A percentile compares a stretch with the other conserved stretches of the same genome.
Evolutionary conservation across 2,113 vertebrate genomes (phyloP).

Genomic region (Crotophaga sulcirostris): DNA sequence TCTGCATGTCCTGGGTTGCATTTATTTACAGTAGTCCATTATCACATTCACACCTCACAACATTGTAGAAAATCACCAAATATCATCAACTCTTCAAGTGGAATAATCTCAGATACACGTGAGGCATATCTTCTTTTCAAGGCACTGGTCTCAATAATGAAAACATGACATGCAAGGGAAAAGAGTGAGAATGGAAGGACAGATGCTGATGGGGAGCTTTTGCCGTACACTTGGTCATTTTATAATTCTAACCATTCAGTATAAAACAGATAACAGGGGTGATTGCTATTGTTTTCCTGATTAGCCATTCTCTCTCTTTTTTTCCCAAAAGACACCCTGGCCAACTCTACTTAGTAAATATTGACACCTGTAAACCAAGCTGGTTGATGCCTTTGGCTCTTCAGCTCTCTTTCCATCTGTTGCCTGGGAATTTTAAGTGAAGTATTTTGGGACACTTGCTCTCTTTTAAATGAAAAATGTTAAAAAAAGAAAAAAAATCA

Average conservation of each 20-base stretch:
- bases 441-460: constrained; percentile 78
- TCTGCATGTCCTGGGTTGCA: constrained; percentile 1
- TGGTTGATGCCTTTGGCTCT: constrained; percentile 77
- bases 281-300: constrained; percentile 84
- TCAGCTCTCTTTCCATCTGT: constrained; percentile 85
- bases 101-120: constrained; percentile 1
- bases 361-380: constrained; percentile 88
- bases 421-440: constrained; percentile 83
- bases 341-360: constrained; percentile 85
- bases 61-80: constrained; percentile 16
- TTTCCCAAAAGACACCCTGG: constrained; percentile 72
- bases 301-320: constrained; percentile 73
- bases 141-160: constrained; percentile 47
- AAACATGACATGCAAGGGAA: constrained; percentile 42
- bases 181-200: constrained; percentile 48
- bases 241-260: constrained; percentile 74
- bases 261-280: constrained; percentile 66
- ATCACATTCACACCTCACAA: constrained; percentile 42
- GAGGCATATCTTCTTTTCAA: constrained; percentile 47
- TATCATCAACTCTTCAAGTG: constrained; percentile 39
- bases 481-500: constrained; percentile 63
- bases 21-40: constrained; percentile 10
- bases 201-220: constrained; percentile 68
- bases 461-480: constrained; percentile 80
- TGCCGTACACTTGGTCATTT: constrained; percentile 45